A percentile compares a stretch with the other conserved stretches of the same genome.
Conservation (phyloP, 1,140 invertebrate species). For the Babylonia areolata region DNA sequence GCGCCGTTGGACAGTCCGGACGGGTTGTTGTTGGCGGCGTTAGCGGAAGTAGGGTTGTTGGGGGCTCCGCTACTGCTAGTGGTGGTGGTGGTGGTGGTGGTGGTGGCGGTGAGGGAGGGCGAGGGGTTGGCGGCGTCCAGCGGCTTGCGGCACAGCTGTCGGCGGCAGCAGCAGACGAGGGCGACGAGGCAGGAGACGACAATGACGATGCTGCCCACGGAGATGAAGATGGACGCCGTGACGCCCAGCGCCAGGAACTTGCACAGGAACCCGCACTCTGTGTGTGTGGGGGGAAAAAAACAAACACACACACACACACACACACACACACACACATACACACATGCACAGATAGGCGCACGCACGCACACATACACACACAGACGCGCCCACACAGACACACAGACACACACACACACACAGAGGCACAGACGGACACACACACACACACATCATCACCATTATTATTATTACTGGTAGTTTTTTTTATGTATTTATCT, state of each 20-base stretch:
- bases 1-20: constrained; percentile 19
- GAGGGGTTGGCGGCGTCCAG: constrained; percentile 44
- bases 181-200: constrained; percentile 64
- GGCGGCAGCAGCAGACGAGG: constrained; percentile 62
- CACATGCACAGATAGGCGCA: too few species aligned
- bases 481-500: too few species aligned
- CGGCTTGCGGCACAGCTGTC: constrained; percentile 57
- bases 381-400: too few species aligned
- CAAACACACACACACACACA: constrained; percentile 13
- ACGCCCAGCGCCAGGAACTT: constrained; percentile 66
- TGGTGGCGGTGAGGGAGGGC: constrained; percentile 27
- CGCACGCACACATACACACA: too few species aligned
- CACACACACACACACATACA: not conserved
- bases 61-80: not conserved
- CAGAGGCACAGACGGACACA: too few species aligned
- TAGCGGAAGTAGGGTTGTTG: constrained; percentile 24
- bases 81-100: constrained; percentile 38
- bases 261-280: constrained; percentile 61
- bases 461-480: too few species aligned
- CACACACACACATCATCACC: too few species aligned
- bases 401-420: too few species aligned
- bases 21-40: not conserved
- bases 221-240: constrained; percentile 67
- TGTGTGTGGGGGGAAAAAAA: too few species aligned
- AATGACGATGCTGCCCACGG: constrained; percentile 68